Conservation (phyloP, 2,113 vertebrate genomes). For the Callipepla californica region DNA sequence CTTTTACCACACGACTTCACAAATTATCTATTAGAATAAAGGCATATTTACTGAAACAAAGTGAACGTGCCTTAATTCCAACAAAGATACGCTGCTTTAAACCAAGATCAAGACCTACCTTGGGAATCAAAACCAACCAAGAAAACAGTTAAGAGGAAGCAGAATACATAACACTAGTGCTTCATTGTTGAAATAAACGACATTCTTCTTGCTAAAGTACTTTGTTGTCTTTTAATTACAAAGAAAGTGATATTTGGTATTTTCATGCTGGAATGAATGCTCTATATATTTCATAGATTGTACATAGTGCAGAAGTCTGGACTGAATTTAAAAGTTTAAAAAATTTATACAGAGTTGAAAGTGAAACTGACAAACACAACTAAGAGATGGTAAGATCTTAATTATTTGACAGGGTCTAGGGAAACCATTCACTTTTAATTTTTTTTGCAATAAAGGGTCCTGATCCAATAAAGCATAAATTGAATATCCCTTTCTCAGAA, state of each 20-base stretch:
- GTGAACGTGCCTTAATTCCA: background rate
- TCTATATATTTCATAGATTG: background rate
- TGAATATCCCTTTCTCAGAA: slow-evolving; percentile 19
- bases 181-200: slow-evolving; percentile 1
- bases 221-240: slow-evolving; percentile 38
- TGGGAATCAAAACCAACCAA: background rate
- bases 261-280: background rate
- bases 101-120: background rate
- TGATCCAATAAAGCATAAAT: slow-evolving; percentile 11
- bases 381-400: background rate
- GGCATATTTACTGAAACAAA: background rate
- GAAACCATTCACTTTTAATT: background rate
- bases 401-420: slow-evolving; percentile 8
- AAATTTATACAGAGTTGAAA: slow-evolving; percentile 27
- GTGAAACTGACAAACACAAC: slow-evolving; percentile 21
- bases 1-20: background rate
- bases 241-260: background rate
- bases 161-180: background rate
- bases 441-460: background rate
- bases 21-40: background rate
- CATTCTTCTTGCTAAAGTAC: background rate
- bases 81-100: background rate
- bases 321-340: background rate
- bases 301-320: background rate
- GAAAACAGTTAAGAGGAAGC: background rate